Conservation (phyloP, 2,113 vertebrate genomes). For the Dolichotis patagonum region DNA sequence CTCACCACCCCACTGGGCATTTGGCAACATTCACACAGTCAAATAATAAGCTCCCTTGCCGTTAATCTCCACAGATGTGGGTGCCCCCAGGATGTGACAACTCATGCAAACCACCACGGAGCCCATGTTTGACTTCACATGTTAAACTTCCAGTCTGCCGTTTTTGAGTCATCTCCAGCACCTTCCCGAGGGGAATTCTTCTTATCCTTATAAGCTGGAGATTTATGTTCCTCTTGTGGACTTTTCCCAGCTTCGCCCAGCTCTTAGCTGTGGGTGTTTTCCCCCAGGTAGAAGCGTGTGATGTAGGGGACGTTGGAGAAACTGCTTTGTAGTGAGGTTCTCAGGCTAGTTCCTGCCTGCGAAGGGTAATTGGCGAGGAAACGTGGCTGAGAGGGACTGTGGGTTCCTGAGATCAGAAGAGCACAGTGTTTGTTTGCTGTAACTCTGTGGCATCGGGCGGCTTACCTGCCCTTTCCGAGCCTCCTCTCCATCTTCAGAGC, state of each 20-base stretch:
- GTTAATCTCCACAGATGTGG: neutral
- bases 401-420: conserved; percentile 26
- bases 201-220: conserved; percentile 81
- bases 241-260: conserved; percentile 77
- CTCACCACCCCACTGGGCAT: neutral
- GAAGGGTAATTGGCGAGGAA: neutral
- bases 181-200: conserved; percentile 79
- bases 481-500: neutral
- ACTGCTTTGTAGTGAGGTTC: conserved; percentile 57
- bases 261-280: conserved; percentile 12
- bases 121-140: conserved; percentile 74
- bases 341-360: conserved; percentile 47
- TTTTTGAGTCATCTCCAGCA: conserved; percentile 82
- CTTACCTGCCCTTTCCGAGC: neutral
- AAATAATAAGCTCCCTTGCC: neutral
- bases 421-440: neutral
- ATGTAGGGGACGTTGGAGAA: neutral
- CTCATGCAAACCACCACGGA: conserved; percentile 65
- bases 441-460: neutral
- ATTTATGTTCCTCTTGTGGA: conserved; percentile 82
- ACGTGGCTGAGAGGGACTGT: fast-evolving
- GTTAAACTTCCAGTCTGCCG: conserved; percentile 78
- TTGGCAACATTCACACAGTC: neutral
- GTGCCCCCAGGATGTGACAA: conserved; percentile 71
- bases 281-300: neutral